phyloP scores from a whole-genome alignment of 2,888 invertebrate genomes.

The Leptinotarsa tumamoca region DNA sequence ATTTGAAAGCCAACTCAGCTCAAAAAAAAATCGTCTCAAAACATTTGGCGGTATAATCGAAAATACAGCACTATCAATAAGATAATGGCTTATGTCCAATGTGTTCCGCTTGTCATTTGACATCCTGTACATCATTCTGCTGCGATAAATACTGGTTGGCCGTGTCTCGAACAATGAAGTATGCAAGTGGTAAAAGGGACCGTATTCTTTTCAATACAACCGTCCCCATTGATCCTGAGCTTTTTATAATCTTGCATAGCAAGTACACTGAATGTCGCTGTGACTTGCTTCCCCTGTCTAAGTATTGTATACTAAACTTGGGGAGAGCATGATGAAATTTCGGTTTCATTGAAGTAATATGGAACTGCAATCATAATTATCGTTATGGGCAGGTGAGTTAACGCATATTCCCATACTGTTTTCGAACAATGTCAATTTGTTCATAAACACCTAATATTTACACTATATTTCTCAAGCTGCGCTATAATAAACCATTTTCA shows the following conservation, averaged over 20 bases:
- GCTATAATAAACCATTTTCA: no score
- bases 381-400: no score
- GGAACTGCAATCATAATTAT: no score
- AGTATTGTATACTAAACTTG: background rate
- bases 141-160: background rate
- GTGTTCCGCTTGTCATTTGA: background rate
- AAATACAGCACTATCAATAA: background rate
- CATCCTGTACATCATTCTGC: background rate
- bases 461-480: no score
- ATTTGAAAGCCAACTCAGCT: no score
- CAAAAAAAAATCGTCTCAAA: no score
- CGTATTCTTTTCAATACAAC: slow-evolving; percentile 6
- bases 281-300: background rate
- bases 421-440: no score
- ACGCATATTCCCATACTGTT: no score
- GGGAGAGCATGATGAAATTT: no score
- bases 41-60: background rate
- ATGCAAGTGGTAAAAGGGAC: background rate
- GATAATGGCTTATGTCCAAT: background rate
- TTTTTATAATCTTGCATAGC: background rate
- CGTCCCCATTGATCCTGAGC: background rate
- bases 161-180: background rate
- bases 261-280: background rate
- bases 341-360: no score
- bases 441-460: no score